Conservation (phyloP, 1,140 invertebrate species). For the Venustaconcha ellipsiformis region DNA sequence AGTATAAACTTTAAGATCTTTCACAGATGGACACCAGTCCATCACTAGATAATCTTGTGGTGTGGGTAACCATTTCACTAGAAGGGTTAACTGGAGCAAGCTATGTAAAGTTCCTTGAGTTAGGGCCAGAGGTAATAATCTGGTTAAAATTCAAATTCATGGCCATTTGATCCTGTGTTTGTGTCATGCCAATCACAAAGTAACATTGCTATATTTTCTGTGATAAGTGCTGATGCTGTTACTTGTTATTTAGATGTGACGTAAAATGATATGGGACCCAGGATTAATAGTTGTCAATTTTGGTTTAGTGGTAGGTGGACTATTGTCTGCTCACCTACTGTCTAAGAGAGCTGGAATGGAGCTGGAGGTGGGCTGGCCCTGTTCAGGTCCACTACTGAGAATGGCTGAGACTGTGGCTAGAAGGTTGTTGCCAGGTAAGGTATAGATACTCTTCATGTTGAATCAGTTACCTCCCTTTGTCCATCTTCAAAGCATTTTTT, state of each 20-base stretch:
- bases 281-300: conserved; percentile 15
- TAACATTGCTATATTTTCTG: neutral
- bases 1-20: neutral
- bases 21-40: too few relatives aligned
- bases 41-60: too few relatives aligned
- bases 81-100: too few relatives aligned
- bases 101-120: too few relatives aligned
- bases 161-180: neutral
- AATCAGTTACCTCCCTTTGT: too few relatives aligned
- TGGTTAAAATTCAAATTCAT: neutral
- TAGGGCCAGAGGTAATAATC: neutral
- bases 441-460: too few relatives aligned
- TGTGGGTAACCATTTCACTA: too few relatives aligned
- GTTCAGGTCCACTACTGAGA: conserved; percentile 91
- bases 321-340: conserved; percentile 95
- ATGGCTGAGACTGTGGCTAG: conserved; percentile 95
- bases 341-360: conserved; percentile 78
- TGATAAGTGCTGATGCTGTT: neutral
- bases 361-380: conserved; percentile 96
- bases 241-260: neutral
- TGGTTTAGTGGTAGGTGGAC: conserved; percentile 87
- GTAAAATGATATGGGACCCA: neutral
- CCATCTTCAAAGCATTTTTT: too few relatives aligned
- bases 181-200: neutral
- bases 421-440: conserved; percentile 81